These are phyloP conservation scores for Acrobasis repandana DNA, from an alignment of 2,888 invertebrate genomes.

Conservation along the genomic window DNA sequence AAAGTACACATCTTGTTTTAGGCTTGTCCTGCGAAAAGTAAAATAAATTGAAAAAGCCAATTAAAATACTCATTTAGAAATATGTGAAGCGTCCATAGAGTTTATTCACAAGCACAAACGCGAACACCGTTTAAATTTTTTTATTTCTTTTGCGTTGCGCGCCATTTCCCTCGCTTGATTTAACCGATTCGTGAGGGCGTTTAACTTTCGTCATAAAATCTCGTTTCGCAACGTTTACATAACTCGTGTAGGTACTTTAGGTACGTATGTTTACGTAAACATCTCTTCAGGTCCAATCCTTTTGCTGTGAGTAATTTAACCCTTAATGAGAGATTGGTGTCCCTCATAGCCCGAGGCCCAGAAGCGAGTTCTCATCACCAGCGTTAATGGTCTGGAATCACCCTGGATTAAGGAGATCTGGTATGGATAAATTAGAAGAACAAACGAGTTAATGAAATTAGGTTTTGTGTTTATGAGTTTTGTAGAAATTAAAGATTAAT, in stretches of 20 bases:
- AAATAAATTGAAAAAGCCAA: not conserved
- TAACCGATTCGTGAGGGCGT: slow-evolving; percentile 26
- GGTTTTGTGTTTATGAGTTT: not conserved
- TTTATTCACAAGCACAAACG: not conserved
- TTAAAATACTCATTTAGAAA: not conserved
- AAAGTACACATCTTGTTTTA: no score
- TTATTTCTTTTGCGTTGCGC: slow-evolving; percentile 19
- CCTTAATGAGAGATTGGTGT: slow-evolving; percentile 66
- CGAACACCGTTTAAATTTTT: slow-evolving; percentile 18
- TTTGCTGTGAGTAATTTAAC: slow-evolving; percentile 62
- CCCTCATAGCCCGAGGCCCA: slow-evolving; percentile 69
- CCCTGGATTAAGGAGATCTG: slow-evolving; percentile 63
- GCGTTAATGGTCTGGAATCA: slow-evolving; percentile 68
- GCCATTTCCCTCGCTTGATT: slow-evolving; percentile 15
- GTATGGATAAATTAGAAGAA: slow-evolving; percentile 50
- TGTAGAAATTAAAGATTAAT: not conserved
- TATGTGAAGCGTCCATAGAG: not conserved
- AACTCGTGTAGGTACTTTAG: slow-evolving; percentile 38
- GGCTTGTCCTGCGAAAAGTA: not conserved
- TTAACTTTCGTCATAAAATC: slow-evolving; percentile 37
- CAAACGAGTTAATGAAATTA: slow-evolving; percentile 15
- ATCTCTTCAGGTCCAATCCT: slow-evolving; percentile 51
- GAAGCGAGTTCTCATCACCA: slow-evolving; percentile 69
- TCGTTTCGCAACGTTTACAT: slow-evolving; percentile 41
- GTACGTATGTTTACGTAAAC: slow-evolving; percentile 49